Conservation (phyloP, 2,888 invertebrate species). For the Tenthredo scrophulariae region DNA sequence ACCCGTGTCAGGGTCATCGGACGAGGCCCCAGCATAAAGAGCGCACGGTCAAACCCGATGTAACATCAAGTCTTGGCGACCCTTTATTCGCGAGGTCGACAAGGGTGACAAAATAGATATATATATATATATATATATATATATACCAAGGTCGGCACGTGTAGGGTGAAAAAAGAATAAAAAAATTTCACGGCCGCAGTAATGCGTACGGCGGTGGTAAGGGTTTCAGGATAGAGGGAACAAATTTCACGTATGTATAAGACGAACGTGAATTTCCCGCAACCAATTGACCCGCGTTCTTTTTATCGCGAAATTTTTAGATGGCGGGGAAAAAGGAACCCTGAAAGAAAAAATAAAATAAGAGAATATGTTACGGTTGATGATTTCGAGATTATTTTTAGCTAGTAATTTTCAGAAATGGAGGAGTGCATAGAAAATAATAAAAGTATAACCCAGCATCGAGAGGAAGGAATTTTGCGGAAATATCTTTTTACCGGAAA, state of each 20-base stretch:
- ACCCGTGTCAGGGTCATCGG: conserved; percentile 19
- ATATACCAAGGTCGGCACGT: not conserved
- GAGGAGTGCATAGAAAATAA: not conserved
- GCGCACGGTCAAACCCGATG: not conserved
- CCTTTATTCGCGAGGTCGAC: not conserved
- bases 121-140: not conserved
- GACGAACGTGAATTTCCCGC: no score
- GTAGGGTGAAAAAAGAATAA: not conserved
- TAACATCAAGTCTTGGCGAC: not conserved
- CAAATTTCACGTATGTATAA: no score
- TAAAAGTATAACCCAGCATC: not conserved
- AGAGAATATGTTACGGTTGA: not conserved
- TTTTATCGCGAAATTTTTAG: no score
- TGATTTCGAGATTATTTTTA: not conserved
- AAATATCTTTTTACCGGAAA: not conserved
- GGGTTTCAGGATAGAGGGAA: no score
- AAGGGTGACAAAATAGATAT: not conserved
- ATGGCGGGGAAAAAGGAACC: no score
- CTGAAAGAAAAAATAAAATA: no score
- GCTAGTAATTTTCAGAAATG: not conserved
- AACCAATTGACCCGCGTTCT: no score
- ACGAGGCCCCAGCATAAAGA: not conserved
- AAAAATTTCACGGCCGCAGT: not conserved
- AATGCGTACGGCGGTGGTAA: no score
- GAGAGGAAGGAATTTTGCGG: not conserved